phyloP scores from a whole-genome alignment of 2,797 vertebrate genomes.

The Danio jaintianensis region DNA sequence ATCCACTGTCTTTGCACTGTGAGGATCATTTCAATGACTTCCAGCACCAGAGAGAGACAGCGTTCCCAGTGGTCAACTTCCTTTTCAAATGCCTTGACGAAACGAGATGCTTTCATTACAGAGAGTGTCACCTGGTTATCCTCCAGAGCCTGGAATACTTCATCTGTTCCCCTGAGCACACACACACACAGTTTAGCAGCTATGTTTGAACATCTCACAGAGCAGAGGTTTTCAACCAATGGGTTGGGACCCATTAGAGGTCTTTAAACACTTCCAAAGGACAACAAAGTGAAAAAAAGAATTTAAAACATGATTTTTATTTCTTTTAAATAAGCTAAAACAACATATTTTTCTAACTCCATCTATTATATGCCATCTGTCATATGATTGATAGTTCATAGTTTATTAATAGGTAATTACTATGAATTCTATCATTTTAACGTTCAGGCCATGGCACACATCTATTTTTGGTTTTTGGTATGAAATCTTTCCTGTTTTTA shows the following conservation, averaged over 20 bases:
- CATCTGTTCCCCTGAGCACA: conserved; percentile 82
- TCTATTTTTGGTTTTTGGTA: too few relatives aligned
- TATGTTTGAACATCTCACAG: not conserved
- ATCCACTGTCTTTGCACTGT: conserved; percentile 89
- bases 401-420: too few relatives aligned
- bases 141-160: conserved; percentile 86
- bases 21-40: conserved; percentile 86
- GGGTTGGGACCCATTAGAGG: not conserved
- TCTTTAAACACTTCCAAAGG: not conserved
- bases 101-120: conserved; percentile 89
- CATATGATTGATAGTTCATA: too few relatives aligned
- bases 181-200: conserved; percentile 32
- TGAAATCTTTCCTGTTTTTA: too few relatives aligned
- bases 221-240: not conserved
- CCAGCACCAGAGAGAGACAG: conserved; percentile 84
- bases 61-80: conserved; percentile 88
- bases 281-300: not conserved
- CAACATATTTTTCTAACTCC: not conserved
- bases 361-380: too few relatives aligned
- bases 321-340: not conserved
- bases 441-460: too few relatives aligned
- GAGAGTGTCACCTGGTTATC: conserved; percentile 88
- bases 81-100: conserved; percentile 86
- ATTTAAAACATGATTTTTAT: too few relatives aligned
- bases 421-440: too few relatives aligned